Base-by-base conservation (phyloP, 2,113 vertebrate genomes). In the Cranoglanis bouderius region DNA sequence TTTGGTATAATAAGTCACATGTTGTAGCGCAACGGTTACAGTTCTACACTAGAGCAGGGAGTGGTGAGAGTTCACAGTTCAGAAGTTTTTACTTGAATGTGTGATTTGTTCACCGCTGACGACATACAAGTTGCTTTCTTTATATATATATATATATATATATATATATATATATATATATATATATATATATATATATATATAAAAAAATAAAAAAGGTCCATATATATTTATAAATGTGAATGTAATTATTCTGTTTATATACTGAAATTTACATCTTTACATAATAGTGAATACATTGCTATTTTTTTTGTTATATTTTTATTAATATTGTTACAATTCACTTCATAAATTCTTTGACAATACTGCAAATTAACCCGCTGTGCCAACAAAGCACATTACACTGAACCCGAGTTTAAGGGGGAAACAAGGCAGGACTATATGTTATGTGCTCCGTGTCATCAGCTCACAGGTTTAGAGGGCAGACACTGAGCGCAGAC, bases 401-500 rank as follows among this genome's bases (percentile, higher is more conserved):
- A 74, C 77, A 81, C 57, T n/a, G 49, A 85, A 67, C 40, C 65
- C n/a, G 65, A 80, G 57, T 12, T 29, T 77, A n/a, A 77, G 40
- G 4, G 26, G 14, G 43, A 81, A 53, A 43, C 2, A 3, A 87
- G 46, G 46, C n/a, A 38, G 6, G 57, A 59, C 59, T 63, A 32
- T 72, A 57, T 35, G 51, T 88, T 38, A 83, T 84, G 55, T 21
- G 51, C 14, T 32, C 3, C 90, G 92, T 87, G 92, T 86, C 91
- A 93, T 91, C 91, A 89, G 88, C 88, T 91, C 92, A 92, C 90
- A 90, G 91, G 93, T 94, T 93, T 92, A 89, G 92, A 94, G 91
- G 93, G 89, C 91, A 92, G 26, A 88, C 87, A 91, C 91, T 87
- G 92, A 95, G 94, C 95, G 94, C 95, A 95, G 94, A 89, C 92